phyloP scores from a whole-genome alignment of 2,888 invertebrate genomes.

The Matsumyia berberina region DNA sequence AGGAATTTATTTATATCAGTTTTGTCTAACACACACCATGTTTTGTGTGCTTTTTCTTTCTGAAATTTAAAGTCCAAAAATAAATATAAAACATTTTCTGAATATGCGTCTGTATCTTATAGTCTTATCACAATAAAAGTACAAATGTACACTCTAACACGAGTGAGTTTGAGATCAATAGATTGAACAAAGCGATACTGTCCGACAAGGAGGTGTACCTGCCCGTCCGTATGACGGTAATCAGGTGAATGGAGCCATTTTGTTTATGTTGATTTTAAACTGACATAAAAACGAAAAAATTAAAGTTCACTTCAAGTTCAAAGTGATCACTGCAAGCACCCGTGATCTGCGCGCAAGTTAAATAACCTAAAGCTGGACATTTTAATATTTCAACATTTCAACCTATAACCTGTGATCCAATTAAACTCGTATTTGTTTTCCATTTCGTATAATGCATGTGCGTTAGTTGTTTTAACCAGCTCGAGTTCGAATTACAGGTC shows the following conservation, averaged over 20 bases:
- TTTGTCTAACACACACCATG: not conserved
- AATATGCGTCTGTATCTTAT: not conserved
- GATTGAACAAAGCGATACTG: constrained; percentile 7
- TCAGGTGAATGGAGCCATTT: not conserved
- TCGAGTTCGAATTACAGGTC: too few species aligned
- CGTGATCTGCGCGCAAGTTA: constrained; percentile 14
- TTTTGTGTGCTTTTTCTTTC: not conserved
- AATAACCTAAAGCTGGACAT: too few species aligned
- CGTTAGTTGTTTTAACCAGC: not conserved
- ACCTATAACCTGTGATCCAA: constrained; percentile 2
- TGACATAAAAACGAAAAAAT: constrained; percentile 10
- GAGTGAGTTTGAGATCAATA: not conserved
- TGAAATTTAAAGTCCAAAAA: not conserved
- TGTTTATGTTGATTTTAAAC: not conserved
- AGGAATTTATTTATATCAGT: too few species aligned
- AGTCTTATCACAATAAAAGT: constrained; percentile 13
- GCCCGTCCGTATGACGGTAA: not conserved
- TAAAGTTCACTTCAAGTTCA: constrained; percentile 1
- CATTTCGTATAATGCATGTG: not conserved
- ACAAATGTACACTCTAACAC: not conserved
- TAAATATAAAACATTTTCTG: not conserved
- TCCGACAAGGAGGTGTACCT: not conserved
- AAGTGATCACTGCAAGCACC: constrained; percentile 9
- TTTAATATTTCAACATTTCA: not conserved
- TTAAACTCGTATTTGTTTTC: too few species aligned